Evolutionary conservation across 2,113 vertebrate species (phyloP), one percentile per base, ranked within the genome.

Genomic region (Entelurus aequoreus): DNA sequence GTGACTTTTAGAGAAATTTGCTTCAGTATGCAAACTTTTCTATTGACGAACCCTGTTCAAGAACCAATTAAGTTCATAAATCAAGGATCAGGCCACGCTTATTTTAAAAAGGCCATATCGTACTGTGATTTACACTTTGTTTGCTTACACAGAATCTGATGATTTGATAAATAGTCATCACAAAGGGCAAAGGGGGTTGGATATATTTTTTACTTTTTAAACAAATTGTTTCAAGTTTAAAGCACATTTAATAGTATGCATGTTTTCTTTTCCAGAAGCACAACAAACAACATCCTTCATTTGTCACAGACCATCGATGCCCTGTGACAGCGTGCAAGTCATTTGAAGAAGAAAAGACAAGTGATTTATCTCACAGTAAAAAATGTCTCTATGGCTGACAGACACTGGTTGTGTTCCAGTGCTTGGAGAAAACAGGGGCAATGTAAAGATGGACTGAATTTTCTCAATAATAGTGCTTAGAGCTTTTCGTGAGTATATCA

Each of bases 131-230:
- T 40, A 40, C 8, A 6, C 10, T 4, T 42, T 8, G 6, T 42
- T 42, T 42, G 2, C 7, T 28, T 28, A 42, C 3, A 8, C 40
- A 8, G 40, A 9, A 42, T 42, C 40, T 2, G 40, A 42, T 42
- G 40, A 42, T 42, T 42, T 60, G 61, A 78, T 65, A 65, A 76
- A 79, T 71, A 60, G 54, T 49, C 65, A 71, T 71, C 56, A 63
- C 63, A 65, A 66, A 63, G 62, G 56, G 47, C 62, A 63, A 42
- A 68, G 65, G 72, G 47, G 66, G 73, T 63, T 59, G 56, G 63
- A 38, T 68, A 73, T 60, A 62, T 80, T 68, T 68, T 49, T 64
- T 73, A 70, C 75, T 28, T 28, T 1, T 28, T 28, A 28, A 28
- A 28, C 2, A 28, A 19, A 19, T 55, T 68, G 16, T 47, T 67